These are phyloP conservation scores for Cisticola juncidis DNA, from an alignment of 2,113 vertebrate genomes.

Conservation along the genomic window DNA sequence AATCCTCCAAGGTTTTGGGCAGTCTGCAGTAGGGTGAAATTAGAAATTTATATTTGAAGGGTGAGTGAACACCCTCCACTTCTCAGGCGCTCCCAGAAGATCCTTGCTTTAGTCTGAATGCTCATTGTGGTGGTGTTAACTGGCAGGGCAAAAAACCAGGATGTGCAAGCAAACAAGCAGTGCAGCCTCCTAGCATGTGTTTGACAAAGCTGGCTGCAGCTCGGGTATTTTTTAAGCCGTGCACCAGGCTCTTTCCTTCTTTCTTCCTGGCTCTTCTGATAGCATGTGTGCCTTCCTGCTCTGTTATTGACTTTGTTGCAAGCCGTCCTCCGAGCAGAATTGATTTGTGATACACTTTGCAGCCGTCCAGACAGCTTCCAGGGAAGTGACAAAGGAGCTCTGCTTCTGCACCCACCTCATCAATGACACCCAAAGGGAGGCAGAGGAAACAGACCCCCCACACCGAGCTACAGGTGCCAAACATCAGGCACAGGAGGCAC, in stretches of 20 bases:
- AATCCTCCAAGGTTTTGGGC: background rate
- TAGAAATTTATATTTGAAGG: background rate
- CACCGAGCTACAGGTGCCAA: background rate
- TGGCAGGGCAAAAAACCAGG: background rate
- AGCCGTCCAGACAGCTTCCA: slow-evolving; percentile 64
- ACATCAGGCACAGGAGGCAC: background rate
- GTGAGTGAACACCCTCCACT: background rate
- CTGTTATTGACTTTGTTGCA: slow-evolving; percentile 59
- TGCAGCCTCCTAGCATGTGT: background rate
- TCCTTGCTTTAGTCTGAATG: background rate
- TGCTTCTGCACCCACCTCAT: slow-evolving; percentile 59
- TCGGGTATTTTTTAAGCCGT: background rate
- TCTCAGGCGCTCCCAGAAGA: background rate
- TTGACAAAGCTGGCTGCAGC: background rate
- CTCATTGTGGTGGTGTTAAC: background rate
- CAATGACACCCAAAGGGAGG: slow-evolving; percentile 62
- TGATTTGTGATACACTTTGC: slow-evolving; percentile 68
- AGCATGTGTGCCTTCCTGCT: slow-evolving; percentile 28
- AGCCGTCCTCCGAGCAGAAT: slow-evolving; percentile 26
- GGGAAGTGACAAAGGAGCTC: slow-evolving; percentile 72
- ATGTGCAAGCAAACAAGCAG: background rate
- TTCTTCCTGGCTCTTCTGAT: slow-evolving; percentile 13
- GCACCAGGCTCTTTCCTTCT: background rate
- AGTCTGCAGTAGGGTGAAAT: background rate
- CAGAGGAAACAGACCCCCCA: slow-evolving; percentile 56